Evolutionary conservation across 2,888 invertebrate species (phyloP).

Genomic region (Harpalus rufipes): DNA sequence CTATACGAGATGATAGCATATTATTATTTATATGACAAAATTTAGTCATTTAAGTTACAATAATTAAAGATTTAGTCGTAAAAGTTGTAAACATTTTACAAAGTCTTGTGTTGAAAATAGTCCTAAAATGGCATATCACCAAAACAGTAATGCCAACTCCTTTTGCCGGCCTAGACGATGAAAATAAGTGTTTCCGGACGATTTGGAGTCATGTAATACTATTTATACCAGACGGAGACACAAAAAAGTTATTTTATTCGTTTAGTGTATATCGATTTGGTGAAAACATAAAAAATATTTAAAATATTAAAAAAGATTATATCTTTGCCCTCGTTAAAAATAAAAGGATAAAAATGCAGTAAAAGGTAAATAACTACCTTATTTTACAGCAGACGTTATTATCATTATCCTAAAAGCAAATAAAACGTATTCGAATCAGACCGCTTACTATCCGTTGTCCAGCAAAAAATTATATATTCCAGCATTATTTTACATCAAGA

Average conservation of each 20-base stretch:
- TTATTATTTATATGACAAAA: too few relatives aligned
- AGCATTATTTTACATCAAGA: conserved; percentile 50
- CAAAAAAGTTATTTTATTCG: neutral
- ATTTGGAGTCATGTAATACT: too few relatives aligned
- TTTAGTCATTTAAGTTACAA: too few relatives aligned
- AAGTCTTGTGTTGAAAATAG: too few relatives aligned
- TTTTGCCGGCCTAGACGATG: too few relatives aligned
- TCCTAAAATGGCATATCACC: too few relatives aligned
- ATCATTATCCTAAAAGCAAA: neutral
- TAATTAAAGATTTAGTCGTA: too few relatives aligned
- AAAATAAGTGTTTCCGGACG: too few relatives aligned
- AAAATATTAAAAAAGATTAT: neutral
- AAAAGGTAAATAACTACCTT: neutral
- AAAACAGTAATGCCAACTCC: too few relatives aligned
- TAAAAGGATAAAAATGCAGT: neutral
- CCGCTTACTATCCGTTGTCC: conserved; percentile 17
- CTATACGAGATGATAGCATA: too few relatives aligned
- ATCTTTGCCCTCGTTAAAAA: neutral
- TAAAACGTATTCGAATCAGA: conserved; percentile 10
- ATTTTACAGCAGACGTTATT: neutral
- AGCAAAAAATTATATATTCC: conserved; percentile 13
- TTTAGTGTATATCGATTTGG: neutral
- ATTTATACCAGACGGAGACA: too few relatives aligned
- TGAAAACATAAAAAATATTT: neutral
- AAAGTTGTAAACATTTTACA: too few relatives aligned